Percentiles rank a stretch among this genome's conserved stretches.
These are phyloP conservation scores for Ptilorrhoa leucosticta DNA, from an alignment of 2,113 vertebrate species.

Conservation along the genomic window DNA sequence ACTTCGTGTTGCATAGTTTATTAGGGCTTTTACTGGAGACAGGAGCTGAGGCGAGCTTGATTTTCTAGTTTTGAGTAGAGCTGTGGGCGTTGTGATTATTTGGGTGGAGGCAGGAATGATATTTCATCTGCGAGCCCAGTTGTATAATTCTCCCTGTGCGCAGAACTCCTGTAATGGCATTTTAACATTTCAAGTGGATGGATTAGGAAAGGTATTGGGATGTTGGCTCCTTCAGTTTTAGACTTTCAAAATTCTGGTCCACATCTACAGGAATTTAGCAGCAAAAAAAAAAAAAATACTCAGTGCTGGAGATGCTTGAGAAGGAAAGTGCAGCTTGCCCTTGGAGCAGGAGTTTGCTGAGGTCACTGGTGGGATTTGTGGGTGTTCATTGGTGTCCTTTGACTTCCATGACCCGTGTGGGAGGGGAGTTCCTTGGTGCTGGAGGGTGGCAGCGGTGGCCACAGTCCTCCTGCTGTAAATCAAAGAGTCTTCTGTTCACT, in stretches of 20 bases:
- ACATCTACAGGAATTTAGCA: not conserved
- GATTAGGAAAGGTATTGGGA: not conserved
- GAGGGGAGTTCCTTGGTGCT: not conserved
- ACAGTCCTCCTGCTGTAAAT: not conserved
- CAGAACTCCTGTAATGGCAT: not conserved
- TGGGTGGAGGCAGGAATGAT: slow-evolving; percentile 59
- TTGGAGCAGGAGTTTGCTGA: not conserved
- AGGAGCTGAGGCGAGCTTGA: slow-evolving; percentile 55
- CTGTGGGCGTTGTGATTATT: slow-evolving; percentile 53
- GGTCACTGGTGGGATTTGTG: not conserved
- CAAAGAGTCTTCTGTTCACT: not conserved
- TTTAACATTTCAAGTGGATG: not conserved
- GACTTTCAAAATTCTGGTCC: not conserved
- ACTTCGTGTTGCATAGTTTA: not conserved
- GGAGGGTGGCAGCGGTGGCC: not conserved
- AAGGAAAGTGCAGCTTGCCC: not conserved
- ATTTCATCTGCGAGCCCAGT: slow-evolving; percentile 10
- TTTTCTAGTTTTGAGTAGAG: slow-evolving; percentile 54
- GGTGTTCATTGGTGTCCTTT: not conserved
- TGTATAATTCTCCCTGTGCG: slow-evolving; percentile 11
- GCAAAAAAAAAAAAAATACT: not conserved
- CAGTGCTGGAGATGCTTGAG: not conserved
- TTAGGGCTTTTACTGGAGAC: slow-evolving; percentile 25
- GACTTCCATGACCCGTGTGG: not conserved
- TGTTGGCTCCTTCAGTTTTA: not conserved